phyloP scores from a whole-genome alignment of 2,797 vertebrate genomes.

The Dipus sagitta region DNA sequence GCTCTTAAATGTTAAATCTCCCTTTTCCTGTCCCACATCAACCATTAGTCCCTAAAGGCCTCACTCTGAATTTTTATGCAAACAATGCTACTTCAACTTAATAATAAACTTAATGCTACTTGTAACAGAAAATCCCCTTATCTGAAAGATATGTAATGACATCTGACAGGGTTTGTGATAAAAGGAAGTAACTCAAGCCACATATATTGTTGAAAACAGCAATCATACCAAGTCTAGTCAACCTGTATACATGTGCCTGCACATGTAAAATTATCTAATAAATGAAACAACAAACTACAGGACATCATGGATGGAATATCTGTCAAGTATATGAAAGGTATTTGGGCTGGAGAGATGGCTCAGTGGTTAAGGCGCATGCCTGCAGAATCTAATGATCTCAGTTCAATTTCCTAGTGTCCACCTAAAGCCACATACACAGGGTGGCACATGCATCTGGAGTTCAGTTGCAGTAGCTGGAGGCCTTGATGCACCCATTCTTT shows the following conservation, averaged over 20 bases:
- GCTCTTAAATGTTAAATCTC: background rate
- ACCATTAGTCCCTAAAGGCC: background rate
- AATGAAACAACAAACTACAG: conserved; percentile 12
- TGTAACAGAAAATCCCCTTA: conserved; percentile 39
- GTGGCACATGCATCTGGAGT: too few species aligned
- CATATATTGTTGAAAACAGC: background rate
- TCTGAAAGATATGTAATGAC: conserved; percentile 16
- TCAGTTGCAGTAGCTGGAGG: too few species aligned
- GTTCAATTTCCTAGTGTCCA: too few species aligned
- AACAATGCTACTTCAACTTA: background rate
- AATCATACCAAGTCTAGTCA: background rate
- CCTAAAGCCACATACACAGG: too few species aligned
- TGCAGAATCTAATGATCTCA: too few species aligned
- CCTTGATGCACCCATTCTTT: too few species aligned
- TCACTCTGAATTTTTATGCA: background rate
- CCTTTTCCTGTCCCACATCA: background rate
- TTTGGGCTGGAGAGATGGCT: background rate
- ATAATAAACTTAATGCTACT: too few species aligned
- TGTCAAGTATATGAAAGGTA: background rate
- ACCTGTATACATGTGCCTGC: background rate
- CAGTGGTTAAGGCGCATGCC: too few species aligned
- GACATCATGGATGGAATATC: background rate
- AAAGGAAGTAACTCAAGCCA: conserved; percentile 43
- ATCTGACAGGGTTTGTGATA: background rate
- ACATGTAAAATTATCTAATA: background rate